These are phyloP conservation scores for Bryconaethiops microstoma DNA, from an alignment of 2,797 vertebrate species.

Conservation along the genomic window DNA sequence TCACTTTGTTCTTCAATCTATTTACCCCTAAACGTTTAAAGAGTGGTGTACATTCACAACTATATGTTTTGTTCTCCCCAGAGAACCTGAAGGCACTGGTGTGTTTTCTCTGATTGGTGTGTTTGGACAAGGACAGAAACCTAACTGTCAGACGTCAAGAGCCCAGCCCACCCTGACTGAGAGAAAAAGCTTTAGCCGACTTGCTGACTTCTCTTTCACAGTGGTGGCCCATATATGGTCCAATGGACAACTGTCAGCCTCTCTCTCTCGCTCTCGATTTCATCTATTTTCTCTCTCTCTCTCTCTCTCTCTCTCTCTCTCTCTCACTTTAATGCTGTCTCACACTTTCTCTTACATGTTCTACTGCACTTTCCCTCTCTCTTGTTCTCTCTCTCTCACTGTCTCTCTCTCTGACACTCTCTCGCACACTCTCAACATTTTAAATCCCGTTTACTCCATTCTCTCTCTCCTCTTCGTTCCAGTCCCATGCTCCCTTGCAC, in stretches of 20 bases:
- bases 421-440: too few species aligned
- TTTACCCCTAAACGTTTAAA: too few species aligned
- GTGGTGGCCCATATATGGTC: background rate
- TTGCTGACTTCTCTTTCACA: background rate
- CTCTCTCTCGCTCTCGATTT: background rate
- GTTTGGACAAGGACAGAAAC: conserved; percentile 7
- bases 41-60: too few species aligned
- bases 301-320: background rate
- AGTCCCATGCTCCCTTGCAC: background rate
- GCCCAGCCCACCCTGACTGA: background rate
- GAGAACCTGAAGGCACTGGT: background rate
- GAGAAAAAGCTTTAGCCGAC: too few species aligned
- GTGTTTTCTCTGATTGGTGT: background rate
- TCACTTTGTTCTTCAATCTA: too few species aligned
- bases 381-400: conserved; percentile 2
- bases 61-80: background rate
- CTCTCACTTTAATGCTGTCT: background rate
- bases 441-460: conserved; percentile 10
- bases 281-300: background rate
- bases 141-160: background rate
- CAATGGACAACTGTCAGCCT: background rate
- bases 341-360: too few species aligned
- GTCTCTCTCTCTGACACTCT: background rate
- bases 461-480: background rate
- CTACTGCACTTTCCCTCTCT: background rate